These are phyloP conservation scores for Synanthedon formicaeformis DNA, from an alignment of 2,888 invertebrate genomes.

Conservation along the genomic window DNA sequence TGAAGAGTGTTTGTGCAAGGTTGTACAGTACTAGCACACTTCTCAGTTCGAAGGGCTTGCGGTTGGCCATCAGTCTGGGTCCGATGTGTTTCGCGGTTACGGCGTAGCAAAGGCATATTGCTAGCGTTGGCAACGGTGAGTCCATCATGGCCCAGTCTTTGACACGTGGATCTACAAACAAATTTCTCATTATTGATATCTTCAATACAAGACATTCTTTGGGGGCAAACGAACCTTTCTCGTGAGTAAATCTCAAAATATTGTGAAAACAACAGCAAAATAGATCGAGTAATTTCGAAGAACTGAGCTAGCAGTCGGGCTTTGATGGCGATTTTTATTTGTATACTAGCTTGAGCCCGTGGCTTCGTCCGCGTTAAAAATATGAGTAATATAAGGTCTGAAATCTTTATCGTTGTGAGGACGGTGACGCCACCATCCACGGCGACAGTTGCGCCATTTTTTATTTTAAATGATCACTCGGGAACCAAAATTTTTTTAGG, in stretches of 20 bases:
- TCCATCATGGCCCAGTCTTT: conserved; percentile 91
- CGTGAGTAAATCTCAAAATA: not conserved
- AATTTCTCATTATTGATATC: conserved; percentile 2
- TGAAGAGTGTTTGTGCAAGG: conserved; percentile 89
- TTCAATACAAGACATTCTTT: not conserved
- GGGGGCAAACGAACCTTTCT: not conserved
- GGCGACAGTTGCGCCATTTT: too few relatives aligned
- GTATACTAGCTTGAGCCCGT: too few relatives aligned
- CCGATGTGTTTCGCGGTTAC: conserved; percentile 85
- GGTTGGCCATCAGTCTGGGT: conserved; percentile 89
- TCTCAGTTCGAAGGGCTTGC: conserved; percentile 87
- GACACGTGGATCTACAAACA: conserved; percentile 85
- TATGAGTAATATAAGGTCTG: too few relatives aligned
- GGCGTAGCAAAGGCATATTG: conserved; percentile 86
- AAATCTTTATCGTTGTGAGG: too few relatives aligned
- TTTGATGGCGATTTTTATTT: too few relatives aligned
- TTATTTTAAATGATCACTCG: too few relatives aligned
- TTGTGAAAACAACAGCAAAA: too few relatives aligned
- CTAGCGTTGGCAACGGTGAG: conserved; percentile 86
- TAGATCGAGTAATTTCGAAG: too few relatives aligned
- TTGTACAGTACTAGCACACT: conserved; percentile 87
- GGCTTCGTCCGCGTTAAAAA: too few relatives aligned
- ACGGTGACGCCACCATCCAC: too few relatives aligned
- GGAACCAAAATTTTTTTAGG: too few relatives aligned
- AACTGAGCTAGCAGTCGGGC: too few relatives aligned